Base-by-base conservation (phyloP, 2,888 invertebrate species). In the Cyclophora punctaria region DNA sequence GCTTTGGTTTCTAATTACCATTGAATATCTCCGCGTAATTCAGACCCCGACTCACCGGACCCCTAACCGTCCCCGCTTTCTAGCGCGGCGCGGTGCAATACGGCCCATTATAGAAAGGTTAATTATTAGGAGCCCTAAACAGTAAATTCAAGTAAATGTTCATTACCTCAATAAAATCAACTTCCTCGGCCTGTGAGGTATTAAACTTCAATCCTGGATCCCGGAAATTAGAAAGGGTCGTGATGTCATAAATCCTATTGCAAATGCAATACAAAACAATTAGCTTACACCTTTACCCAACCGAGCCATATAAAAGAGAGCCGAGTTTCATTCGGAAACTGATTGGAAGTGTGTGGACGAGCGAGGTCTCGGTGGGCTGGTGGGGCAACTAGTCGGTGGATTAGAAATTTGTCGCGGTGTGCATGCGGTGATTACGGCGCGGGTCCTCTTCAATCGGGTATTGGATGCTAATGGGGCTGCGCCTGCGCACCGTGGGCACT, bases 401-500 rank as follows among this genome's bases (percentile, higher is more conserved):
- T 80, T 79, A 80, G 64, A 71, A 71, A 80, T 80, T 80, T 76
- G 79, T 77, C 77, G 78, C 73, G 78, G 74, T 58, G 62, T 61
- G 58, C 69, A 67, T 70, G 71, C 60, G 66, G 62, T 66, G 64
- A 62, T 63, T 67, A 73, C 70, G 65, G 59, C 59, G 59, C 49
- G 57, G 48, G 59, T 57, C 50, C 57, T 42, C 40, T 48, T 46
- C 49, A 53, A 57, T 54, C 53, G 56, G 59, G 56, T 57, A 55
- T 55, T 61, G 57, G 56, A 55, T 52, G 52, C 50, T 52, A 55
- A 55, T 55, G 52, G 49, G 52, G 53, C 55, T 20, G 20, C 20
- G 20, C 52, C 51, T 56, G 47, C 47, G 47, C 48, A 52, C 50
- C 50, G 48, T 48, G 47, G 48, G 47, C 7, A 34, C 33, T 7